These are phyloP conservation scores for Polypedilum vanderplanki DNA, from an alignment of 1,140 invertebrate genomes.

Conservation along the genomic window DNA sequence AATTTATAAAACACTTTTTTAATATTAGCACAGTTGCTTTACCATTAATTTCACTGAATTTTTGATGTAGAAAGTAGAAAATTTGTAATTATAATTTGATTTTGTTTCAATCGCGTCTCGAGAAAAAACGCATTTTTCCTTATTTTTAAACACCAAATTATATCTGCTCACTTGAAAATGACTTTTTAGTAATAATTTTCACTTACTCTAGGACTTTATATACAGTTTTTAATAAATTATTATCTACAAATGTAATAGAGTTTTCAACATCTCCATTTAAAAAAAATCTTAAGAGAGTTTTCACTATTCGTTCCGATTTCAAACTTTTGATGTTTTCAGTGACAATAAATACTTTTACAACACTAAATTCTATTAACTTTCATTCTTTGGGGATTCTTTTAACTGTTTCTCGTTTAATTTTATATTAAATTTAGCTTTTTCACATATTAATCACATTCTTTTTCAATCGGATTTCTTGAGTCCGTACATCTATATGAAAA, in stretches of 20 bases:
- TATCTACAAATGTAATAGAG: slow-evolving; percentile 25
- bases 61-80: slow-evolving; percentile 2
- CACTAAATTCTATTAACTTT: slow-evolving; percentile 27
- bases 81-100: slow-evolving; percentile 27
- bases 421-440: slow-evolving; percentile 27
- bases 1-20: neutral
- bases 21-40: neutral
- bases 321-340: slow-evolving; percentile 22
- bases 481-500: slow-evolving; percentile 27
- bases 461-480: slow-evolving; percentile 24
- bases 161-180: slow-evolving; percentile 24
- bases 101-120: slow-evolving; percentile 15
- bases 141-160: neutral
- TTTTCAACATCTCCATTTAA: slow-evolving; percentile 24
- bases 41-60: slow-evolving; percentile 25
- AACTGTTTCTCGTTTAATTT: slow-evolving; percentile 26
- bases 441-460: slow-evolving; percentile 27
- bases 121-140: slow-evolving; percentile 22
- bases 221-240: slow-evolving; percentile 27
- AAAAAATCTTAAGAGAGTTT: slow-evolving; percentile 21
- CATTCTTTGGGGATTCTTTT: slow-evolving; percentile 24
- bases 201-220: slow-evolving; percentile 8
- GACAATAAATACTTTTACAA: slow-evolving; percentile 12
- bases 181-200: neutral
- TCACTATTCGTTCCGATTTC: slow-evolving; percentile 23